Base-by-base conservation (phyloP, 1,140 invertebrate genomes). In the Batillaria attramentaria region DNA sequence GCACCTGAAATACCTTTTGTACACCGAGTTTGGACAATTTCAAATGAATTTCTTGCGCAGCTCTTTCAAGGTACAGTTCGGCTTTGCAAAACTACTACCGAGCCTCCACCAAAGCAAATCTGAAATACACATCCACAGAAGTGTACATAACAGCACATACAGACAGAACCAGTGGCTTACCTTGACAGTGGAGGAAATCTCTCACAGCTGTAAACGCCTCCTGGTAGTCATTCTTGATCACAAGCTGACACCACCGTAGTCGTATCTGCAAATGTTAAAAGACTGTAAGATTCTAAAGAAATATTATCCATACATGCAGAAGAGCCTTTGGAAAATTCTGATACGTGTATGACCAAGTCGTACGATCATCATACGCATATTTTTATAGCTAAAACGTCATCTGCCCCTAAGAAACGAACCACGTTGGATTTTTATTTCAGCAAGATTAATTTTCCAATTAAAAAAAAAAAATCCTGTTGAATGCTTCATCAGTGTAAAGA, bases 231-330 rank as follows among this genome's bases (percentile, higher is more conserved):
- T 86, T 79, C 54, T 86, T 86, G n/a, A 84, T 83, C 20, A 79
- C 78, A 0, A 85, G 73, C 54, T 81, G 77, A 78, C 79, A 77
- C 85, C 85, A 86, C 35, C 85, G 66, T 69, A 85, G 70, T 16
- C 81, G 76, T 33, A 86, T 79, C 85, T 86, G 80, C 16, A 73
- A 43, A 73, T 18, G 20, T 8, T 5, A 72, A 73, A 35, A 16
- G 46, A 54, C 16, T 54, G 50, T 37, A 70, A 70, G 39, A 35
- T n/a, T n/a, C n/a, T n/a, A n/a, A n/a, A n/a, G n/a, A n/a, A n/a
- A n/a, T n/a, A n/a, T n/a, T n/a, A n/a, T n/a, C n/a, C n/a, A n/a
- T n/a, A n/a, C n/a, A n/a, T n/a, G n/a, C n/a, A n/a, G n/a, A n/a
- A 8, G 35, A 13, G n/a, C 39, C 24, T 35, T 70, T 8, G 13